These are phyloP conservation scores for Petrolisthes cinctipes DNA, from an alignment of 2,888 invertebrate species.

Conservation along the genomic window DNA sequence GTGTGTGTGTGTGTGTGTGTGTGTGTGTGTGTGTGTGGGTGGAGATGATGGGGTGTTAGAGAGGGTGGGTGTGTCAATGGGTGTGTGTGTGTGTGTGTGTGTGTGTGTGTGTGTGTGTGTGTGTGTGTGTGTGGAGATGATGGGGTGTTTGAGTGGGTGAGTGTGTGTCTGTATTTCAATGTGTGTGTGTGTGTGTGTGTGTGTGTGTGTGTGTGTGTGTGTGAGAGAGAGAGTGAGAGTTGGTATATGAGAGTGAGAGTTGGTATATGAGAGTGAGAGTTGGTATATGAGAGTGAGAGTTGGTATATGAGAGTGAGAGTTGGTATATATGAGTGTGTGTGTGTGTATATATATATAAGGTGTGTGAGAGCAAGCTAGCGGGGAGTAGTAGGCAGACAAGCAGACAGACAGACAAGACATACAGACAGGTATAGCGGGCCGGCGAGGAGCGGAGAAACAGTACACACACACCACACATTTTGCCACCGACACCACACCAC, in stretches of 20 bases:
- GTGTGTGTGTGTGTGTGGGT: too few species aligned
- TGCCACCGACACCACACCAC: background rate
- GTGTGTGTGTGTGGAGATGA: too few species aligned
- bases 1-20: background rate
- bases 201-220: conserved; percentile 4
- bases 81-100: too few species aligned
- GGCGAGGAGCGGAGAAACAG: too few species aligned
- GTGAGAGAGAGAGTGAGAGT: too few species aligned
- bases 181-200: conserved; percentile 4
- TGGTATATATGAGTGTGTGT: too few species aligned
- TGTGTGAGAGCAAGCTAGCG: background rate
- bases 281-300: too few species aligned
- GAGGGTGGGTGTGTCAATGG: background rate
- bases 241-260: too few species aligned
- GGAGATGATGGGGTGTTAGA: background rate
- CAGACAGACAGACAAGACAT: background rate
- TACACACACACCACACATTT: conserved; percentile 12
- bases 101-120: too few species aligned
- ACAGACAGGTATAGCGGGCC: background rate
- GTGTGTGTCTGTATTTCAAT: background rate
- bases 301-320: too few species aligned
- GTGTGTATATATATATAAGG: too few species aligned
- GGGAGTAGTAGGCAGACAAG: background rate
- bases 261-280: too few species aligned
- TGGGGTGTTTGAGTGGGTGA: background rate